Conservation (phyloP, 92 coral and sea anemone species). For the Paramuricea clavata region DNA sequence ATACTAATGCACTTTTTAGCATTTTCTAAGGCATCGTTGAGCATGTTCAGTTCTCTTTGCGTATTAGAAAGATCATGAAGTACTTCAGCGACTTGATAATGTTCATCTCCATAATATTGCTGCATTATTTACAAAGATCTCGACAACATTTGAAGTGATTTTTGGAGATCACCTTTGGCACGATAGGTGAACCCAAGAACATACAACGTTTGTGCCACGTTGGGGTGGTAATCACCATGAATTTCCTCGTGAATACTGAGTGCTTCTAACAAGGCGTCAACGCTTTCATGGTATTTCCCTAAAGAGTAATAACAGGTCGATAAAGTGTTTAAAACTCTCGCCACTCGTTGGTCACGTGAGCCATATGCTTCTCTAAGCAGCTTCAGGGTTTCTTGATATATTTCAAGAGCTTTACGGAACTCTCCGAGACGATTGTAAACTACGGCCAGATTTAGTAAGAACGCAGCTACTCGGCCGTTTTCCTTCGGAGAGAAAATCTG, state of each 20-base stretch:
- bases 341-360: slow-evolving; percentile 74
- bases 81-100: slow-evolving; percentile 87
- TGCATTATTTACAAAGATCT: slow-evolving; percentile 34
- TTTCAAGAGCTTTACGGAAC: slow-evolving; percentile 37
- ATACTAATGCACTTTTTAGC: slow-evolving; percentile 70
- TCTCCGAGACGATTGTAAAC: slow-evolving; percentile 75
- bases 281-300: slow-evolving; percentile 69
- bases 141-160: slow-evolving; percentile 19
- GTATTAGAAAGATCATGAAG: slow-evolving; percentile 80
- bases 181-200: slow-evolving; percentile 60
- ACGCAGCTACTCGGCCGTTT: slow-evolving; percentile 72
- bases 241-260: slow-evolving; percentile 71
- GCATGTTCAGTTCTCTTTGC: slow-evolving; percentile 73
- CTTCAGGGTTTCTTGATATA: slow-evolving; percentile 71
- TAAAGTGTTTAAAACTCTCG: slow-evolving; percentile 56
- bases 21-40: slow-evolving; percentile 64
- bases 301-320: slow-evolving; percentile 69
- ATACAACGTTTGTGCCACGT: slow-evolving; percentile 81
- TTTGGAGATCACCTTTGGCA: slow-evolving; percentile 44
- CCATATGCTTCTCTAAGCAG: slow-evolving; percentile 65
- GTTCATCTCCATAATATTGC: slow-evolving; percentile 65
- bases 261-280: slow-evolving; percentile 64
- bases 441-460: slow-evolving; percentile 79
- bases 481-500: slow-evolving; percentile 36
- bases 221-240: slow-evolving; percentile 79